phyloP scores from a whole-genome alignment of 2,113 vertebrate species.

The Phrynosoma platyrhinos region DNA sequence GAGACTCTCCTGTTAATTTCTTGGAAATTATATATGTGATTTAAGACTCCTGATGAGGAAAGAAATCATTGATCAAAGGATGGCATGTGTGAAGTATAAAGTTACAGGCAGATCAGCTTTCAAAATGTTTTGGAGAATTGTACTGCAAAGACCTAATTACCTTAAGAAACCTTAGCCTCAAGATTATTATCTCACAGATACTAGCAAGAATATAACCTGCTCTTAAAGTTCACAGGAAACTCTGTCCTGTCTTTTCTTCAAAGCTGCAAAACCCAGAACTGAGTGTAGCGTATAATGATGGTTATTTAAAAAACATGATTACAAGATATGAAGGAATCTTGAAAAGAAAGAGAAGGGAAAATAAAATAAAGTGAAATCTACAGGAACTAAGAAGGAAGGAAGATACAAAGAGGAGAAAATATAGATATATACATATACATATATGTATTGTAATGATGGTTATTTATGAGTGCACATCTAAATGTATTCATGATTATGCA shows the following conservation, averaged over 20 bases:
- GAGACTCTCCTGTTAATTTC: neutral
- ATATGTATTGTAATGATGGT: neutral
- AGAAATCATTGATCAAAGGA: slow-evolving; percentile 21
- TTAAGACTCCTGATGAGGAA: neutral
- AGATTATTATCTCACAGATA: slow-evolving; percentile 12
- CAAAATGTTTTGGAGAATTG: slow-evolving; percentile 14
- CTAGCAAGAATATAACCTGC: neutral
- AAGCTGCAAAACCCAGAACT: slow-evolving; percentile 5
- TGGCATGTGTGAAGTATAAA: slow-evolving; percentile 20
- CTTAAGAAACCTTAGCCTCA: slow-evolving; percentile 6
- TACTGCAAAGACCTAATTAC: slow-evolving; percentile 1
- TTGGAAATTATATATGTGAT: slow-evolving; percentile 1
- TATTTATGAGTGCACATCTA: neutral
- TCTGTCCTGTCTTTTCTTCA: neutral
- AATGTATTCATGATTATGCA: neutral
- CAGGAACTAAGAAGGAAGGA: too few relatives aligned
- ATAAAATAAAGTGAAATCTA: too few relatives aligned
- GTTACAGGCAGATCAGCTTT: slow-evolving; percentile 20
- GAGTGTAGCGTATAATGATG: too few relatives aligned
- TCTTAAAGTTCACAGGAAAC: slow-evolving; percentile 2
- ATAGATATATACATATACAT: too few relatives aligned
- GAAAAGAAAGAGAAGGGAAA: too few relatives aligned
- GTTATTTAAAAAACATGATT: too few relatives aligned
- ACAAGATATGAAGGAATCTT: too few relatives aligned
- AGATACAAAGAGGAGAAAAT: too few relatives aligned